Conservation (phyloP, 1,140 invertebrate species). For the Belonocnema kinseyi region DNA sequence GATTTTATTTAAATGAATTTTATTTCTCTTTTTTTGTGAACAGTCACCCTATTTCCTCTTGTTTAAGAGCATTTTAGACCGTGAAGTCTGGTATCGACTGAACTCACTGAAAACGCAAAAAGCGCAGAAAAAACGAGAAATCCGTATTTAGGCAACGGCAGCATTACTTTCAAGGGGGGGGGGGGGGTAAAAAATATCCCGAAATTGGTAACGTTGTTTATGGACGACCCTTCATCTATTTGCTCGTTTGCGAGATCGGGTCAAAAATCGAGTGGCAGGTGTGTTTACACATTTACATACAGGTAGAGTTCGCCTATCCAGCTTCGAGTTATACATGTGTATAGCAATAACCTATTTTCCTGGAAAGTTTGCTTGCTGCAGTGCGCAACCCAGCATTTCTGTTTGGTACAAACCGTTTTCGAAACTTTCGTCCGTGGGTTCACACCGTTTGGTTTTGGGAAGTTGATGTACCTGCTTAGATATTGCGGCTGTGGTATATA, state of each 20-base stretch:
- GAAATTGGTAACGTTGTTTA: too few species aligned
- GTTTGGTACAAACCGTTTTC: constrained; percentile 52
- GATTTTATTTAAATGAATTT: too few species aligned
- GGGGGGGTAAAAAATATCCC: too few species aligned
- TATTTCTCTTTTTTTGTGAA: too few species aligned
- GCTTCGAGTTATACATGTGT: constrained; percentile 47
- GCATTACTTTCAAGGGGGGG: too few species aligned
- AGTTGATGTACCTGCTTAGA: constrained; percentile 39
- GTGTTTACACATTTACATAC: constrained; percentile 53
- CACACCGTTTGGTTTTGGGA: constrained; percentile 45
- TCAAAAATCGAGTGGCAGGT: constrained; percentile 54
- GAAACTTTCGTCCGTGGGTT: constrained; percentile 52
- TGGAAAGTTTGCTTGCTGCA: constrained; percentile 48
- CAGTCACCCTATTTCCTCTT: too few species aligned
- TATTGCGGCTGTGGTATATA: constrained; percentile 64
- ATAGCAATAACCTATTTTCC: constrained; percentile 34
- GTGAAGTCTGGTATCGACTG: too few species aligned
- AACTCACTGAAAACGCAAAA: too few species aligned
- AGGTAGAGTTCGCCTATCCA: constrained; percentile 53
- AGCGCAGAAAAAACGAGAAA: too few species aligned
- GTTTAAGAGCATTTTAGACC: too few species aligned
- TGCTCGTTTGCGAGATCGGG: constrained; percentile 42
- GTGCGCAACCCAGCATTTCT: constrained; percentile 45
- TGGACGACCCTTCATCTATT: constrained; percentile 42
- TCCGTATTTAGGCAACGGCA: too few species aligned